Base-by-base conservation (phyloP, 2,797 vertebrate genomes). In the Aldrovandia affinis region DNA sequence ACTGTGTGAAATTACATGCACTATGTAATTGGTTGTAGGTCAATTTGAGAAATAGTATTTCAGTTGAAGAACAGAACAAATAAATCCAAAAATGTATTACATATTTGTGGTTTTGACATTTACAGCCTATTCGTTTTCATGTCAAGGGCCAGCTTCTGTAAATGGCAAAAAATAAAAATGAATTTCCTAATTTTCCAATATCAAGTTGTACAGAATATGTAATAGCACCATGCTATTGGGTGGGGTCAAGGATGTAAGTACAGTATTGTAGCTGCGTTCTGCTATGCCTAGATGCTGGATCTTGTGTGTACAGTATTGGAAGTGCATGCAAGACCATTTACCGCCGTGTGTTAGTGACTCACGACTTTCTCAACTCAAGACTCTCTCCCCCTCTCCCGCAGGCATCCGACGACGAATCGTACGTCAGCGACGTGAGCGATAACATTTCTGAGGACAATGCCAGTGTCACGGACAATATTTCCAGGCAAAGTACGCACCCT, bases 391-490 rank as follows among this genome's bases (percentile, higher is more conserved):
- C 6, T 36, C 82, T 65, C 89, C 86, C 70, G 68, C 92, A 99
- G 98, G 98, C 96, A 91, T 99, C 98, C 89, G 98, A 99, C 89
- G 98, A 99, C 91, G 98, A 99, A 93, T 99, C 98, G 89, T 99
- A 99, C 85, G 97, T 99, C 94, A 99, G 98, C 83, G 98, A 99
- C 91, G 98, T 99, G 94, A 99, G 98, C 87, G 98, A 99, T 94
- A 99, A 99, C 90, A 98, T 99, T 95, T 99, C 98, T 28, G 98
- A 99, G 94, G 98, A 99, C 96, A 99, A 99, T 90, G 98, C 98
- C 95, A 99, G 98, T 78, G 97, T 99, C 88, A 97, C 97, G 47
- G 98, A 99, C 93, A 99, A 97, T 87, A 94, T 98, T 94, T 99
- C 98, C 93, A 95, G 97, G 93, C 98, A 99, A 96, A 98, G 98